Conservation (phyloP, 2,888 invertebrate genomes). For the Cheilosia pagana region DNA sequence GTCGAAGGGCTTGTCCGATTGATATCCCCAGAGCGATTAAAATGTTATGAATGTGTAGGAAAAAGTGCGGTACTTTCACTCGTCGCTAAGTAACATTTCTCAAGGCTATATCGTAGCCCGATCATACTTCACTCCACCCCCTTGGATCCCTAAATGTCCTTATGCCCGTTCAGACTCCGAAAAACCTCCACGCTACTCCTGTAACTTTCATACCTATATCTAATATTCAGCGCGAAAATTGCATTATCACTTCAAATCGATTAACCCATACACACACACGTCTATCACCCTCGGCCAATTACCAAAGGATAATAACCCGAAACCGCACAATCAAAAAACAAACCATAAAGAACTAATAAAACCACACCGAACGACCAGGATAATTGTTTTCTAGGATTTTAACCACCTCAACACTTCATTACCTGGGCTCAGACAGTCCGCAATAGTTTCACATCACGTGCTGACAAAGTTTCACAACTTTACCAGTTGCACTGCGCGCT, state of each 20-base stretch:
- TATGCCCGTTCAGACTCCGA: too few species aligned
- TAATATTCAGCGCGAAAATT: conserved; percentile 8
- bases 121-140: too few species aligned
- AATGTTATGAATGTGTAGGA: too few species aligned
- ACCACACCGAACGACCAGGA: conserved; percentile 44
- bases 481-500: conserved; percentile 40
- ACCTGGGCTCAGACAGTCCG: conserved; percentile 23
- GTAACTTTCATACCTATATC: too few species aligned
- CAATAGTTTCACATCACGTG: conserved; percentile 31
- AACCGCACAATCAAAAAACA: conserved; percentile 67
- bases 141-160: too few species aligned
- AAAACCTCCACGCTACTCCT: too few species aligned
- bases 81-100: too few species aligned
- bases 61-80: too few species aligned
- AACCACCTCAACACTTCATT: conserved; percentile 38
- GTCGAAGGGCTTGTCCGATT: too few species aligned
- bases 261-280: conserved; percentile 20
- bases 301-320: conserved; percentile 52
- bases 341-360: conserved; percentile 57
- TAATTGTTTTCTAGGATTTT: conserved; percentile 62
- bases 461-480: conserved; percentile 31
- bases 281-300: conserved; percentile 31
- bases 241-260: conserved; percentile 69
- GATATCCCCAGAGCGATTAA: too few species aligned
- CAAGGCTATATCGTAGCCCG: too few species aligned